Percentiles rank a stretch among this genome's conserved stretches.
Conservation (phyloP, 2,888 invertebrate genomes). For the Ophioninae sp. region DNA sequence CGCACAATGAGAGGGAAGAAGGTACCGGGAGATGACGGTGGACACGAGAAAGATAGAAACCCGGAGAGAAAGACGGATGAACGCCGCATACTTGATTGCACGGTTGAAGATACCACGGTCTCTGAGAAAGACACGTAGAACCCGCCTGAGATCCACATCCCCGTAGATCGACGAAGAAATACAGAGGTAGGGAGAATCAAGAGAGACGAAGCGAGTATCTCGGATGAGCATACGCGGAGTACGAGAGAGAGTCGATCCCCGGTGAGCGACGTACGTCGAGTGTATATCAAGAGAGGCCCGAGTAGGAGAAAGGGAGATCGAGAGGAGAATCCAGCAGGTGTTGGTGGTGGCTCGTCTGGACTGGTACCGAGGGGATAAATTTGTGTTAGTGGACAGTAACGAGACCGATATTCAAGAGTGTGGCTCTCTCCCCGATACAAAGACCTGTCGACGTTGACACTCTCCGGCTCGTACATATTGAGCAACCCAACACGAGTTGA, state of each 20-base stretch:
- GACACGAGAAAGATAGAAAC: conserved; percentile 12
- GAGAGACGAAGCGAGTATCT: conserved; percentile 44
- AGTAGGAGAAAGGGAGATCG: conserved; percentile 31
- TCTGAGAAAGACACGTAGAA: conserved; percentile 44
- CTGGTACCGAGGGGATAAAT: conserved; percentile 26
- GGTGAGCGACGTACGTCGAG: conserved; percentile 44
- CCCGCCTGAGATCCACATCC: conserved; percentile 45
- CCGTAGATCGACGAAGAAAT: conserved; percentile 26
- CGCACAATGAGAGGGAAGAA: conserved; percentile 59
- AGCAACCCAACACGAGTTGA: conserved; percentile 28
- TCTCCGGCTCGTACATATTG: conserved; percentile 30
- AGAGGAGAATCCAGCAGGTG: conserved; percentile 56
- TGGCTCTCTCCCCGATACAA: conserved; percentile 31
- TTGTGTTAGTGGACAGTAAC: conserved; percentile 56
- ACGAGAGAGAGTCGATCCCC: conserved; percentile 53
- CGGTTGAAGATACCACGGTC: conserved; percentile 52
- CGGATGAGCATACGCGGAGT: conserved; percentile 28
- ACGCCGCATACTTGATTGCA: conserved; percentile 47
- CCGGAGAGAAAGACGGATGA: conserved; percentile 32
- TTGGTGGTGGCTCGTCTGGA: conserved; percentile 52
- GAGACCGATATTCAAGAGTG: conserved; percentile 33
- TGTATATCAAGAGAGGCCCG: conserved; percentile 16
- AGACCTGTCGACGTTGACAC: conserved; percentile 36
- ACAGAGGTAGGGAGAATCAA: conserved; percentile 26
- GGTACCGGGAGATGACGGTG: conserved; percentile 24